Conservation (phyloP, 2,113 vertebrate species). For the Prunella fulvescens region DNA sequence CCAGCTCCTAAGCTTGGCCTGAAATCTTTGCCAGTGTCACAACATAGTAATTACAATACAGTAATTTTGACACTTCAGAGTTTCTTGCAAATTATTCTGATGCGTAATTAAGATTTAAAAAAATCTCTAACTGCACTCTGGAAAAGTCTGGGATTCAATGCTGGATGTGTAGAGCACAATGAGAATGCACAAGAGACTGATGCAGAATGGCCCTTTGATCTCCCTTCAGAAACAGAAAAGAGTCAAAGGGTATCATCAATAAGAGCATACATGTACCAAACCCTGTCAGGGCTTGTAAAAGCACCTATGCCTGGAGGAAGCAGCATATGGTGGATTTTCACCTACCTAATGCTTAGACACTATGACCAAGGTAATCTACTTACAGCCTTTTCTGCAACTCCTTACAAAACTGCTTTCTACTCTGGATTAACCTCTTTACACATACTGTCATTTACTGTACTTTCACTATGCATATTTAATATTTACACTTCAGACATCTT, state of each 20-base stretch:
- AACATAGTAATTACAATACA: neutral
- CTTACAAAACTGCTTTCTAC: neutral
- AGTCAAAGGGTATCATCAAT: neutral
- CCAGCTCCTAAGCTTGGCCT: neutral
- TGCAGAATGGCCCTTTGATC: neutral
- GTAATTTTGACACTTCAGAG: neutral
- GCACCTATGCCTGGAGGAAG: neutral
- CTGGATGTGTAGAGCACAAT: neutral
- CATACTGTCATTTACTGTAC: neutral
- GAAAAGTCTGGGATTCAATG: neutral
- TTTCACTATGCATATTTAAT: neutral
- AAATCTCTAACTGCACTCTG: no score
- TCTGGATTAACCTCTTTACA: neutral
- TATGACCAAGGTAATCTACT: neutral
- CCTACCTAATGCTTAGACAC: neutral
- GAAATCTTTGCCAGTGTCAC: neutral
- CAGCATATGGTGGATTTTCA: neutral
- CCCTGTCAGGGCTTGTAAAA: neutral
- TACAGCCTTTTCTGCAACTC: neutral
- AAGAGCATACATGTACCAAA: neutral
- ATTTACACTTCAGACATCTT: neutral
- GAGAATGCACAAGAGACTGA: neutral
- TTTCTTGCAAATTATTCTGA: neutral
- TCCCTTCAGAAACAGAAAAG: neutral
- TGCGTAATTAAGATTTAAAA: rapidly evolving